A percentile compares a stretch with the other conserved stretches of the same genome.
These are phyloP conservation scores for Phenacoccus solenopsis DNA, from an alignment of 1,140 invertebrate species.

Conservation along the genomic window DNA sequence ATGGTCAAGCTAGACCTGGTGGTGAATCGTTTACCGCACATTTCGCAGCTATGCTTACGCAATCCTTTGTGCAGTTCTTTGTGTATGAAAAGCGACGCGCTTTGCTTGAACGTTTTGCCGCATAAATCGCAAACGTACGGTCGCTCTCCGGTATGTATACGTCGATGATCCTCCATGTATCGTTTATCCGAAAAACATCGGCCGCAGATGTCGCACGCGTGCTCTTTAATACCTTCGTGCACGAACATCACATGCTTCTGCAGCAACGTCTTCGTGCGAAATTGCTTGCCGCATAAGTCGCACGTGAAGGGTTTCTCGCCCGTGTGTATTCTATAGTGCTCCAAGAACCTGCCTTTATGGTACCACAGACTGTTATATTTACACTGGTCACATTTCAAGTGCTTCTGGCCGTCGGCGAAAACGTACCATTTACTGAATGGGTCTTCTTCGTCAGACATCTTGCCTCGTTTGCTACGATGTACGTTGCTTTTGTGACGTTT, in stretches of 20 bases:
- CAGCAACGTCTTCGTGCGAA: constrained; percentile 46
- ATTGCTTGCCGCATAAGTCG: constrained; percentile 58
- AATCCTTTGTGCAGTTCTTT: constrained; percentile 27
- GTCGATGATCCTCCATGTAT: constrained; percentile 34
- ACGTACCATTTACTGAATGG: constrained; percentile 5
- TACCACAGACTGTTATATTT: constrained; percentile 23
- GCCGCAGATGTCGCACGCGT: constrained; percentile 41
- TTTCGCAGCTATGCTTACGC: constrained; percentile 33
- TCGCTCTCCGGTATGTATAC: constrained; percentile 29
- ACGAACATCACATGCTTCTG: constrained; percentile 47
- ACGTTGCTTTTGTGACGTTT: neutral
- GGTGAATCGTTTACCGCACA: constrained; percentile 42
- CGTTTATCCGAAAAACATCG: constrained; percentile 39
- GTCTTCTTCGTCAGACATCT: neutral
- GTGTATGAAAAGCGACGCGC: constrained; percentile 22
- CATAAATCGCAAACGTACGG: constrained; percentile 26
- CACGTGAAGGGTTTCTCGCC: constrained; percentile 57
- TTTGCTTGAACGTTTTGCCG: constrained; percentile 25
- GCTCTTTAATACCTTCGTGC: constrained; percentile 46
- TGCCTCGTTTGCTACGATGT: neutral
- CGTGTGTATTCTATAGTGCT: constrained; percentile 31
- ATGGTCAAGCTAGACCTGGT: constrained; percentile 43
- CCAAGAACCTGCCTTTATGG: constrained; percentile 20
- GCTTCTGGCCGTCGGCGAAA: constrained; percentile 25
- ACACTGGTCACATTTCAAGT: constrained; percentile 24